Base-by-base conservation (phyloP, 2,797 vertebrate genomes). In the Garrulus glandarius region DNA sequence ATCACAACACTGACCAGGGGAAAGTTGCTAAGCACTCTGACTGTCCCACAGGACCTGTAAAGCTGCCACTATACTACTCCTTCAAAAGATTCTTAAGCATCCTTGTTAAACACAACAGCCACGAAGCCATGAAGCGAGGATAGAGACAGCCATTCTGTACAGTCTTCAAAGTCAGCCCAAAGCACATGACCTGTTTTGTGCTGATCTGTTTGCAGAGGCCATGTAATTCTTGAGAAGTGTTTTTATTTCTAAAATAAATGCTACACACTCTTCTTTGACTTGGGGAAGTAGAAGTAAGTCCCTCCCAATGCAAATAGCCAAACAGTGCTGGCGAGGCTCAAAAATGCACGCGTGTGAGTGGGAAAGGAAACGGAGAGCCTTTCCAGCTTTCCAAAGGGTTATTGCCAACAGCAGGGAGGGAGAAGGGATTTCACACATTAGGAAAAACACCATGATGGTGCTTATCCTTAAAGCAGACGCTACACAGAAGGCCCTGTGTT, bases 361-460 rank as follows among this genome's bases (percentile, higher is more conserved):
- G 88, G 76, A 46, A 71, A 80, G 76, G 94, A 95, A 84, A 93
- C 2, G 1, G 89, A 50, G 65, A 82, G 69, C 39, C 61, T 13
- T 96, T 97, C 39, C 87, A 97, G 93, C 68, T 79, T 95, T 96
- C 95, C 93, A 93, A 50, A 92, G 68, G 80, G 84, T 93, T 93
- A 93, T 2, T 91, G 65, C 63, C 83, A 96, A 80, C 77, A 95
- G 81, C 68, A 76, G 87, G 91, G 89, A 96, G 84, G 60, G 81
- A 90, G 63, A 96, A 92, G 80, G 44, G 91, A 93, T 80, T 96
- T 94, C 74, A 94, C 83, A 88, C 92, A 50, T 77, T 80, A 59
- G 89, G 91, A 96, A 91, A 96, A 96, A 91, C 27, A 77, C 47
- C 0, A 1, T 21, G 32, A 89, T 23, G 36, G 60, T 79, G 36